Percentiles rank a stretch among this genome's conserved stretches.
Evolutionary conservation across 2,797 vertebrate species (phyloP).

Genomic region (Pipistrellus pygmaeus): DNA sequence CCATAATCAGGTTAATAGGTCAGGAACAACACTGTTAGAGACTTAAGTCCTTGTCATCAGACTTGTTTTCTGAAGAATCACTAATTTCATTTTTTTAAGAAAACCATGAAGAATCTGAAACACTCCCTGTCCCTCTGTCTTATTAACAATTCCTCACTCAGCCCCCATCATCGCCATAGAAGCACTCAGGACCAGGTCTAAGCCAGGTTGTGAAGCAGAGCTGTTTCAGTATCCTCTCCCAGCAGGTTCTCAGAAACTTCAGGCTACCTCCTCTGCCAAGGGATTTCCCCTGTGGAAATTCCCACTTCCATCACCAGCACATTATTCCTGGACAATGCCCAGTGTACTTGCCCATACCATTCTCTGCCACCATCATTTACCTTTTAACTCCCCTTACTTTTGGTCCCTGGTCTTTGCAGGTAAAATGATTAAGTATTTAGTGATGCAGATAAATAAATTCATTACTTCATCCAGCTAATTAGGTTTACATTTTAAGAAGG

Average conservation of each 20-base stretch:
- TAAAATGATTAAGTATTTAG: conserved; percentile 22
- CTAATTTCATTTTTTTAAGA: conserved; percentile 17
- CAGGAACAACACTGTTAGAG: conserved; percentile 31
- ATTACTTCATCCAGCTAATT: conserved; percentile 23
- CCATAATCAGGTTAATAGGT: neutral
- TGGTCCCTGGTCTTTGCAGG: neutral
- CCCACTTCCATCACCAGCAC: neutral
- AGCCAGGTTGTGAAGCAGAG: neutral
- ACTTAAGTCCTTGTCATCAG: neutral
- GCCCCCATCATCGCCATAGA: neutral
- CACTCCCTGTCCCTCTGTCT: neutral
- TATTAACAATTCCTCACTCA: neutral
- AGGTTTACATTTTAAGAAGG: conserved; percentile 32
- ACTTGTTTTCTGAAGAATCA: conserved; percentile 45
- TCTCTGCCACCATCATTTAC: neutral
- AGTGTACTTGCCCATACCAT: neutral
- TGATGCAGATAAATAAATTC: neutral
- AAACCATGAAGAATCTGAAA: neutral
- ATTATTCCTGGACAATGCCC: neutral
- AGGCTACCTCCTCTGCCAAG: neutral
- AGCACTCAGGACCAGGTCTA: neutral
- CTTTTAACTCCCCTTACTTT: neutral
- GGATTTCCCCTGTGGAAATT: neutral
- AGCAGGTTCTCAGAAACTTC: neutral
- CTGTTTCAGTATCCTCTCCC: neutral